A percentile compares a stretch with the other conserved stretches of the same genome.
Conservation (phyloP, 2,797 vertebrate species). For the Galago senegalensis region DNA sequence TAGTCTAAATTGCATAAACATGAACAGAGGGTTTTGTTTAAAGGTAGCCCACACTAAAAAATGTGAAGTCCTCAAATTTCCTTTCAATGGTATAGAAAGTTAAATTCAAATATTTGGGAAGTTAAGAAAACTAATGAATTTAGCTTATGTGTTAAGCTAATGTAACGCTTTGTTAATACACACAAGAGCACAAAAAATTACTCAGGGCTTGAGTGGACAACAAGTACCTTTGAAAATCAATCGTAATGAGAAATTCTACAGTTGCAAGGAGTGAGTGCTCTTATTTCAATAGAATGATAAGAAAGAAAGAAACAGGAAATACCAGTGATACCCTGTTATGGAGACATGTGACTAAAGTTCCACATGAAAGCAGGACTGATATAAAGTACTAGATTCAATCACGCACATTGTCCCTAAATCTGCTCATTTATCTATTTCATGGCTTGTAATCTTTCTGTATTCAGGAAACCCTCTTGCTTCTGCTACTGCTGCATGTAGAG, state of each 20-base stretch:
- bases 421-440: background rate
- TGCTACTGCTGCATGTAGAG: background rate
- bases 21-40: background rate
- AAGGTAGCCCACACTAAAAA: background rate
- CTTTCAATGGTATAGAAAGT: background rate
- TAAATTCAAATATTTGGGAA: background rate
- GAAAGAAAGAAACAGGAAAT: background rate
- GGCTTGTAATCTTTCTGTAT: background rate
- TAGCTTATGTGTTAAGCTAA: background rate
- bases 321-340: background rate
- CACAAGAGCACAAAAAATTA: background rate
- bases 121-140: background rate
- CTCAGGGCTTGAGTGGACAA: background rate
- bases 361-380: background rate
- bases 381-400: background rate
- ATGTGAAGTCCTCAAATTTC: background rate
- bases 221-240: background rate
- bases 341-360: background rate
- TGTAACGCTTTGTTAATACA: background rate
- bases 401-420: background rate
- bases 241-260: background rate
- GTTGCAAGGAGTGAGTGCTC: background rate
- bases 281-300: background rate
- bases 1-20: background rate
- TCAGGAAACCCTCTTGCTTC: background rate